phyloP scores from a whole-genome alignment of 2,888 invertebrate species.

The Isoperla grammatica region DNA sequence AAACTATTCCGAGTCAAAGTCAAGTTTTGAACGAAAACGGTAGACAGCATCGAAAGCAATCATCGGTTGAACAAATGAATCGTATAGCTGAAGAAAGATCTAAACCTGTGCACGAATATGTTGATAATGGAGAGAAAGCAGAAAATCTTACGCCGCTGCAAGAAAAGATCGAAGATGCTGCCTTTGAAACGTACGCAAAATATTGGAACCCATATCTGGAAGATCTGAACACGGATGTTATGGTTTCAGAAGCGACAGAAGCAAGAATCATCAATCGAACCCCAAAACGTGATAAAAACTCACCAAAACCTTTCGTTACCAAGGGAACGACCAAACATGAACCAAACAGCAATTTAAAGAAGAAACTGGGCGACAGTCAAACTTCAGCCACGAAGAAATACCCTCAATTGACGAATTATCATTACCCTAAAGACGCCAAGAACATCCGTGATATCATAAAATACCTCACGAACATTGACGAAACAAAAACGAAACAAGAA shows the following conservation, averaged over 20 bases:
- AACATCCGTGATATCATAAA: slow-evolving; percentile 44
- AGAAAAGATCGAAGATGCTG: no score
- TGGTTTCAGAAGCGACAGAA: not conserved
- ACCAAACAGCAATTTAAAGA: not conserved
- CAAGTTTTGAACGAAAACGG: no score
- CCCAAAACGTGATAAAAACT: no score
- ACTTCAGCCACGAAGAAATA: slow-evolving; percentile 33
- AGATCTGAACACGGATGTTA: not conserved
- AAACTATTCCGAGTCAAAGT: no score
- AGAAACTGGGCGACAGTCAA: not conserved
- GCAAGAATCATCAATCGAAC: not conserved
- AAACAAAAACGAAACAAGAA: slow-evolving; percentile 24
- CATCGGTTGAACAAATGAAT: no score
- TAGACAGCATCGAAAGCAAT: no score
- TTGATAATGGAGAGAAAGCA: no score
- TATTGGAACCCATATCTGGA: slow-evolving; percentile 7
- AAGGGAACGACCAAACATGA: not conserved
- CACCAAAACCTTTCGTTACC: not conserved
- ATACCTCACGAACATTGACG: slow-evolving; percentile 37
- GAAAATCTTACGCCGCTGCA: no score
- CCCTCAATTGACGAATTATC: slow-evolving; percentile 41
- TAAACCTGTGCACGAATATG: no score
- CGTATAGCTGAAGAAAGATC: no score
- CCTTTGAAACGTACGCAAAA: not conserved
- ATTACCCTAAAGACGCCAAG: slow-evolving; percentile 40